Evolutionary conservation across 1,140 invertebrate genomes (phyloP).

Genomic region (Drosophila malerkotliana): DNA sequence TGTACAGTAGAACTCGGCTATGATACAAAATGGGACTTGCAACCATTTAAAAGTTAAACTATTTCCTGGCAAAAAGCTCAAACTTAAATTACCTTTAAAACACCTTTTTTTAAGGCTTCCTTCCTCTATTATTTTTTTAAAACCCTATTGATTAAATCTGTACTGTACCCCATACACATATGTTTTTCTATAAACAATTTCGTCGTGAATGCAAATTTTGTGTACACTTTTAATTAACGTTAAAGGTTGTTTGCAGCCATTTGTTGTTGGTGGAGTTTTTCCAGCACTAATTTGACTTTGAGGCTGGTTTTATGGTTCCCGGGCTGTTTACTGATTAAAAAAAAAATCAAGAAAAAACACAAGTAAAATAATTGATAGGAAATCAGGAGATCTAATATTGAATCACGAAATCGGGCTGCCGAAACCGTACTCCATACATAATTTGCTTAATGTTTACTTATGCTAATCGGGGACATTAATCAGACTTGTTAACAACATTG

Average conservation of each 20-base stretch:
- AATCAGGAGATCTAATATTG: constrained; percentile 65
- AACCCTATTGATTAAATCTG: not conserved
- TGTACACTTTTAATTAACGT: constrained; percentile 77
- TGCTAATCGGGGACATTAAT: constrained; percentile 77
- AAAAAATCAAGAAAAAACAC: constrained; percentile 14
- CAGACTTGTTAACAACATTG: constrained; percentile 70
- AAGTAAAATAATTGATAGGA: constrained; percentile 39
- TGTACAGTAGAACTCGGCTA: constrained; percentile 8
- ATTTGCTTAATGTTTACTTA: constrained; percentile 77
- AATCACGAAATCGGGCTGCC: constrained; percentile 60
- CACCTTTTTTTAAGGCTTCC: not conserved
- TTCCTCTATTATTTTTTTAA: too few species aligned
- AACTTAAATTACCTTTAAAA: not conserved
- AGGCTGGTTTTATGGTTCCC: constrained; percentile 27
- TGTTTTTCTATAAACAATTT: constrained; percentile 64
- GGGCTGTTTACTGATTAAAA: constrained; percentile 51
- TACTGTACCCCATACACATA: constrained; percentile 5
- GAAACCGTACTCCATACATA: constrained; percentile 51
- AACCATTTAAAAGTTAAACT: too few species aligned
- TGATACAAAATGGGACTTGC: not conserved
- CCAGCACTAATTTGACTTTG: constrained; percentile 63
- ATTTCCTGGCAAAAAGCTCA: not conserved
- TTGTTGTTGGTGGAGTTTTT: constrained; percentile 42
- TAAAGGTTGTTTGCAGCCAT: constrained; percentile 49
- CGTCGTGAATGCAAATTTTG: constrained; percentile 77